These are phyloP conservation scores for Litoditis marina DNA, from an alignment of 2,888 invertebrate genomes.

Conservation along the genomic window DNA sequence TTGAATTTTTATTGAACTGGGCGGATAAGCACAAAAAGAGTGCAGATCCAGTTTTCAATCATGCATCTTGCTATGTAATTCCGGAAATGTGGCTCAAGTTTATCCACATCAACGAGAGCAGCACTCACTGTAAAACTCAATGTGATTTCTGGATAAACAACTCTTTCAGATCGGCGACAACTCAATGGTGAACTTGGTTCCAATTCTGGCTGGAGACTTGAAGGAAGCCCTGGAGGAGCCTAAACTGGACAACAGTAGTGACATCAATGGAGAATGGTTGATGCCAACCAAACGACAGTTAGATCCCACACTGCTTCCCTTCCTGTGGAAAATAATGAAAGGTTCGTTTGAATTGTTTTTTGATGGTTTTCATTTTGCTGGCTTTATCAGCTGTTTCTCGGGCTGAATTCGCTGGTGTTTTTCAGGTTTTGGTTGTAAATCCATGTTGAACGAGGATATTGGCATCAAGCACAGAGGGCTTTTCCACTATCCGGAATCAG, in stretches of 20 bases:
- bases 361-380: too few relatives aligned
- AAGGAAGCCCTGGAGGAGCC: conserved; percentile 26
- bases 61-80: too few relatives aligned
- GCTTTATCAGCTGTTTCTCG: too few relatives aligned
- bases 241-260: conserved; percentile 27
- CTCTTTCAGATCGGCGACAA: conserved; percentile 73
- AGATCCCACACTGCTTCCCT: conserved; percentile 39
- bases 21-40: too few relatives aligned
- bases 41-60: too few relatives aligned
- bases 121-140: too few relatives aligned
- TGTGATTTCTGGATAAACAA: too few relatives aligned
- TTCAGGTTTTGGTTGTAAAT: conserved; percentile 40
- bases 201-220: conserved; percentile 73
- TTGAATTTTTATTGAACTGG: too few relatives aligned
- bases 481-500: conserved; percentile 45
- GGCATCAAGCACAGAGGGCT: conserved; percentile 36
- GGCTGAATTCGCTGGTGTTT: conserved; percentile 89
- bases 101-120: too few relatives aligned
- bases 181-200: conserved; percentile 84
- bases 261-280: conserved; percentile 38
- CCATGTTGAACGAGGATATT: conserved; percentile 53
- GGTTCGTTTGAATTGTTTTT: too few relatives aligned
- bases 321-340: conserved; percentile 54
- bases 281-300: conserved; percentile 29
- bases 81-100: too few relatives aligned